A percentile compares a stretch with the other conserved stretches of the same genome.
phyloP scores from a whole-genome alignment of 2,113 vertebrate species.

The Tonatia bakeri region DNA sequence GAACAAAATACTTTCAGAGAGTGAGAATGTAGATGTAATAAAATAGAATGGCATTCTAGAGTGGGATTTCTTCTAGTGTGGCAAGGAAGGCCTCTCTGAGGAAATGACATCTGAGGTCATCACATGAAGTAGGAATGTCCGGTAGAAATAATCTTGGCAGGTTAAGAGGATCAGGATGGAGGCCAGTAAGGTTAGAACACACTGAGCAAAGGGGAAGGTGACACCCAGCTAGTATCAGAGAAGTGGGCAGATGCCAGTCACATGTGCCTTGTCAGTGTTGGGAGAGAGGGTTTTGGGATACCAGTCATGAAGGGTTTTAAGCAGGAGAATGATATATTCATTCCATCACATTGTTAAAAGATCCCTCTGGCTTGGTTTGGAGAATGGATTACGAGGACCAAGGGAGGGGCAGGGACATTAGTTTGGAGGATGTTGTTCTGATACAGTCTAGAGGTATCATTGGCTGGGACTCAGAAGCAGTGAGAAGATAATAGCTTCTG shows the following conservation, averaged over 20 bases:
- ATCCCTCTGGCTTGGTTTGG: not conserved
- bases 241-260: not conserved
- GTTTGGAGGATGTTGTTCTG: not conserved
- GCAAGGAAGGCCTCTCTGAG: not conserved
- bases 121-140: not conserved
- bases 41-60: not conserved
- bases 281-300: not conserved
- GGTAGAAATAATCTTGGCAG: not conserved
- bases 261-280: not conserved
- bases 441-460: not conserved
- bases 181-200: not conserved
- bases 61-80: not conserved
- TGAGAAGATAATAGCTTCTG: not conserved
- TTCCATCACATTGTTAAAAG: not conserved
- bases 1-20: not conserved
- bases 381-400: not conserved
- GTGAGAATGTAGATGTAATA: not conserved
- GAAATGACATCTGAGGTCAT: conserved; percentile 19
- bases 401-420: not conserved
- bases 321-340: not conserved
- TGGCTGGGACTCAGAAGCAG: not conserved
- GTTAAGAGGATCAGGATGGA: conserved; percentile 3
- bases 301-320: not conserved
- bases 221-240: not conserved
- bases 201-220: not conserved